Evolutionary conservation across 1,140 invertebrate genomes (phyloP), one percentile per base, ranked within the genome.

Genomic region (Drosophila murphyi): DNA sequence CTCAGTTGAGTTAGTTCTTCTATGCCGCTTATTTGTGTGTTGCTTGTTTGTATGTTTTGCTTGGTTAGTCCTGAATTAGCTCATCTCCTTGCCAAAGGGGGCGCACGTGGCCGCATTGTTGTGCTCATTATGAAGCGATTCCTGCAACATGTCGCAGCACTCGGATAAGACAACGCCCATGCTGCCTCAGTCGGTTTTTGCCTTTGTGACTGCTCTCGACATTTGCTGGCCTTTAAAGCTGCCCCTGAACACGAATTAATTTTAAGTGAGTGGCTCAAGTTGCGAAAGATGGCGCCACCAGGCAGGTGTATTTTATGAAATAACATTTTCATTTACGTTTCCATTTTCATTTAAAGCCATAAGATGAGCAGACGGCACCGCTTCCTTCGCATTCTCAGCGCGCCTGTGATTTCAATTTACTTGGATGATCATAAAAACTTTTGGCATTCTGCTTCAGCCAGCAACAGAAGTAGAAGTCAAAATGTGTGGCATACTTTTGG

Each of bases 301-400:
- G 75, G 50, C 83, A 87, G 82, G 79, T 87, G 83, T 87, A 77
- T 82, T 87, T 82, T 77, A 82, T 82, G 54, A 88, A 88, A 82
- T 76, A 76, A 79, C 76, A 82, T 87, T 82, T 79, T 81, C 82
- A 72, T 74, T 77, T 59, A 55, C 51, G 50, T 56, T 55, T 51
- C 50, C 7, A 55, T 55, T 61, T 70, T 63, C 47, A 39, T 63
- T 64, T 43, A 37, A 47, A 48, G 48, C 32, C 76, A 71, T 63
- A 76, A 83, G 65, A 64, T 57, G 41, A 75, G 45, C 67, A 39
- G 39, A 54, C 56, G 6, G 45, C 50, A 57, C 32, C 32, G 5
- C 20, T 20, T 20, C 20, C 20, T 20, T 20, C 20, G 20, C 20
- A 20, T 20, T 35, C 7, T 43, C 35, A 8, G 8, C 31, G 55